Evolutionary conservation across 2,888 invertebrate genomes (phyloP).

Genomic region (Cryptocephalus moraei): DNA sequence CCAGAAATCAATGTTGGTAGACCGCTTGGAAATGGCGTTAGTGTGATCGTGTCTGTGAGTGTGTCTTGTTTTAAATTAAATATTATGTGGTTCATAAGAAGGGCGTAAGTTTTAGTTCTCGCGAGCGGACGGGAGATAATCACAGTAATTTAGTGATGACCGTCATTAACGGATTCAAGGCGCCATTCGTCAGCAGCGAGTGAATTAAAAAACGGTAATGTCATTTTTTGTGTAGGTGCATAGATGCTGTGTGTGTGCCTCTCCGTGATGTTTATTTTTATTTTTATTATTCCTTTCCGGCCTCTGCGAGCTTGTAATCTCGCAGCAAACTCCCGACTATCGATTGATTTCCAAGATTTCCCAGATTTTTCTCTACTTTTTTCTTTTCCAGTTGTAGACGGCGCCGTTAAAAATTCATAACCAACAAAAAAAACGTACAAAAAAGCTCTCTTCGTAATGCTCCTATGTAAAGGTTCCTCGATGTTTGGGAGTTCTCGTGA

Average conservation of each 20-base stretch:
- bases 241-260: slow-evolving; percentile 9
- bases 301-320: background rate
- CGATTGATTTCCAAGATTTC: slow-evolving; percentile 7
- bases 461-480: no score
- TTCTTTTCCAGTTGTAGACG: slow-evolving; percentile 17
- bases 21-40: slow-evolving; percentile 35
- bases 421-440: slow-evolving; percentile 34
- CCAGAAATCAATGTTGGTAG: slow-evolving; percentile 41
- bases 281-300: slow-evolving; percentile 1
- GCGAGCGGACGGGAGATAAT: no score
- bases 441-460: no score
- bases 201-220: slow-evolving; percentile 34
- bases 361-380: slow-evolving; percentile 19
- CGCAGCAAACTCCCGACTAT: background rate
- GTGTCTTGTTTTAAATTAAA: slow-evolving; percentile 19
- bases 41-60: slow-evolving; percentile 24
- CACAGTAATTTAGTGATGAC: no score
- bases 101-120: slow-evolving; percentile 31
- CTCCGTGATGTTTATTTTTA: slow-evolving; percentile 29
- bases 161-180: slow-evolving; percentile 14
- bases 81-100: slow-evolving; percentile 37
- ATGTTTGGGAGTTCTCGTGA: background rate
- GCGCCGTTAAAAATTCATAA: slow-evolving; percentile 40
- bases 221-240: slow-evolving; percentile 30
- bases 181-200: slow-evolving; percentile 25